A percentile compares a stretch with the other conserved stretches of the same genome.
Conservation (phyloP, 2,797 vertebrate species). For the Enoplosus armatus region DNA sequence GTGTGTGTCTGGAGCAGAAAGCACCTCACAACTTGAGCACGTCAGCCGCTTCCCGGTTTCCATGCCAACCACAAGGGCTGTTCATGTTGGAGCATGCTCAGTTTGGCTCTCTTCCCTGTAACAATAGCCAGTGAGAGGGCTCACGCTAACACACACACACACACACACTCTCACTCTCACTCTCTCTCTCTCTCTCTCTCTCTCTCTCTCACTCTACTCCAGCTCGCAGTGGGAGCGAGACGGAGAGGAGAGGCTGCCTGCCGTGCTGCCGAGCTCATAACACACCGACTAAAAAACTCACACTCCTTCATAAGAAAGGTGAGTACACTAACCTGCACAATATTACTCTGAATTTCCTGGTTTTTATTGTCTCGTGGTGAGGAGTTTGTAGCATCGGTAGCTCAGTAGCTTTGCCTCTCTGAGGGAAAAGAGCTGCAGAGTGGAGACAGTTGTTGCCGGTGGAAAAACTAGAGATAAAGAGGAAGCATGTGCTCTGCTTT, state of each 20-base stretch:
- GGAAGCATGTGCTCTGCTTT: slow-evolving; percentile 70
- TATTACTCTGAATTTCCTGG: background rate
- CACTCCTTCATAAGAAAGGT: slow-evolving; percentile 62
- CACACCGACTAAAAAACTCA: slow-evolving; percentile 28
- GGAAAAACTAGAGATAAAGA: slow-evolving; percentile 41
- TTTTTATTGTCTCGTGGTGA: background rate
- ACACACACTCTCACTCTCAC: slow-evolving; percentile 27
- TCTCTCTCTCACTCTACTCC: slow-evolving; percentile 61
- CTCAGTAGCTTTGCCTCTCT: slow-evolving; percentile 4
- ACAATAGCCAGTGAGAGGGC: slow-evolving; percentile 85
- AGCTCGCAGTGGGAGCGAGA: slow-evolving; percentile 74
- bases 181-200: slow-evolving; percentile 38
- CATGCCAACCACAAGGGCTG: slow-evolving; percentile 82
- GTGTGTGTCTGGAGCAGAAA: slow-evolving; percentile 31
- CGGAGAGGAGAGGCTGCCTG: slow-evolving; percentile 69
- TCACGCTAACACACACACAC: slow-evolving; percentile 46
- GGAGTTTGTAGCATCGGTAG: slow-evolving; percentile 28
- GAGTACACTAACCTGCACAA: slow-evolving; percentile 43
- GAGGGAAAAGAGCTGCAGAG: slow-evolving; percentile 17
- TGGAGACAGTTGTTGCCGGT: slow-evolving; percentile 43
- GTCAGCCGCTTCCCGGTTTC: slow-evolving; percentile 82
- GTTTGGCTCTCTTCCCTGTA: slow-evolving; percentile 77
- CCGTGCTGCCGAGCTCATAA: slow-evolving; percentile 59
- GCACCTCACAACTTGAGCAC: slow-evolving; percentile 63
- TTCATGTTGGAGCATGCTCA: slow-evolving; percentile 86